Percentiles rank a stretch among this genome's conserved stretches.
These are phyloP conservation scores for Merluccius polli DNA, from an alignment of 2,797 vertebrate genomes.

Conservation along the genomic window DNA sequence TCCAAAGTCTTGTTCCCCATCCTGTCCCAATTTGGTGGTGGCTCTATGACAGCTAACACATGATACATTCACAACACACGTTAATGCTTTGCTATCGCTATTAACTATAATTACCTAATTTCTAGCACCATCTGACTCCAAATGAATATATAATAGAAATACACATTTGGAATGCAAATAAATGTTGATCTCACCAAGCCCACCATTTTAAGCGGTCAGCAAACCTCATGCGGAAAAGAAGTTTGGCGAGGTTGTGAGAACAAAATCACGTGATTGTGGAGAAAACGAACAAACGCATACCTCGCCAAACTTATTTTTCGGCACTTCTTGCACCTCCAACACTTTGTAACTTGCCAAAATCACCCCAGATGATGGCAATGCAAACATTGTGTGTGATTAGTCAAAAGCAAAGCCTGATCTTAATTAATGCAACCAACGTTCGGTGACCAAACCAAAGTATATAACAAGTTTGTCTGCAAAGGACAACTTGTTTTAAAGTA, in stretches of 20 bases:
- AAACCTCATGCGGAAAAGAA: too few species aligned
- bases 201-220: neutral
- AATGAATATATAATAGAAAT: too few species aligned
- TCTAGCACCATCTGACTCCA: neutral
- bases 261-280: too few species aligned
- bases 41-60: slow-evolving; percentile 47
- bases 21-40: slow-evolving; percentile 47
- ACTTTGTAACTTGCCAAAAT: too few species aligned
- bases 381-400: neutral
- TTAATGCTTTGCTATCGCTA: neutral
- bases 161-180: neutral
- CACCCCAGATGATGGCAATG: neutral
- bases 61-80: neutral
- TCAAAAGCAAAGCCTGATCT: neutral
- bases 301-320: too few species aligned
- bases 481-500: neutral
- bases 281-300: too few species aligned
- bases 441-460: neutral
- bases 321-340: too few species aligned
- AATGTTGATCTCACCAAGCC: neutral
- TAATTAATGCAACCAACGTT: neutral
- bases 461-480: neutral
- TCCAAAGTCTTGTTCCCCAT: slow-evolving; percentile 42
- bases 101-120: neutral
- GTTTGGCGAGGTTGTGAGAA: too few species aligned